Conservation (phyloP, 2,113 vertebrate species). For the rat (Rattus norvegicus) region DNA sequence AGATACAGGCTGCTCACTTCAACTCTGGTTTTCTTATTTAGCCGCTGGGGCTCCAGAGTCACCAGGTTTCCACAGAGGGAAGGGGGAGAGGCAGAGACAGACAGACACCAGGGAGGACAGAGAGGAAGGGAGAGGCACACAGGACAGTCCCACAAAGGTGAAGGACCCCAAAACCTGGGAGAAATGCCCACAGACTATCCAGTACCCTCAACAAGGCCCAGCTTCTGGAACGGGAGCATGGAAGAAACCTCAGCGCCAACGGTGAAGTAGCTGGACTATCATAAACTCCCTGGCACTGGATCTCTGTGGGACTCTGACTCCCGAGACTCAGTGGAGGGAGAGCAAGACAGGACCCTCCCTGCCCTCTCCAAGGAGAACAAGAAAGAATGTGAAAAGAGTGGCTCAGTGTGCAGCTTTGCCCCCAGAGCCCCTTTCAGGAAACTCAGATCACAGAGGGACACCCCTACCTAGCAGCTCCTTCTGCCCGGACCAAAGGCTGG, state of each 20-base stretch:
- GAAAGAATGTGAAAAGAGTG: background rate
- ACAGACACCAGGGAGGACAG: background rate
- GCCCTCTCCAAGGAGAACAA: too few species aligned
- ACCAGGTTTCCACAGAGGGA: background rate
- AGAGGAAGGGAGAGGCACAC: background rate
- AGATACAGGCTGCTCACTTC: background rate
- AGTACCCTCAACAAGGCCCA: background rate
- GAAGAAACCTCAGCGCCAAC: background rate
- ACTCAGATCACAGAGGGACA: background rate
- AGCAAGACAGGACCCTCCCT: background rate
- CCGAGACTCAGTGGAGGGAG: background rate
- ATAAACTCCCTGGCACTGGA: background rate
- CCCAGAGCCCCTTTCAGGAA: background rate
- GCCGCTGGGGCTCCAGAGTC: background rate
- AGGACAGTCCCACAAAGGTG: background rate
- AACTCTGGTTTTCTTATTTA: background rate
- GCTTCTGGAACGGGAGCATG: accelerated
- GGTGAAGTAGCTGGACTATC: background rate
- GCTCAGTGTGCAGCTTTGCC: background rate
- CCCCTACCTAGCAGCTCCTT: background rate
- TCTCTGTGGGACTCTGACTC: background rate
- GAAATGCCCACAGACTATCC: background rate
- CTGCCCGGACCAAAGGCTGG: background rate
- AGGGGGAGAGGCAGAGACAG: background rate
- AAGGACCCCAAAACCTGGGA: background rate